A percentile compares a stretch with the other conserved stretches of the same genome.
Evolutionary conservation across 2,888 invertebrate species (phyloP).

Genomic region (Amiota minor): DNA sequence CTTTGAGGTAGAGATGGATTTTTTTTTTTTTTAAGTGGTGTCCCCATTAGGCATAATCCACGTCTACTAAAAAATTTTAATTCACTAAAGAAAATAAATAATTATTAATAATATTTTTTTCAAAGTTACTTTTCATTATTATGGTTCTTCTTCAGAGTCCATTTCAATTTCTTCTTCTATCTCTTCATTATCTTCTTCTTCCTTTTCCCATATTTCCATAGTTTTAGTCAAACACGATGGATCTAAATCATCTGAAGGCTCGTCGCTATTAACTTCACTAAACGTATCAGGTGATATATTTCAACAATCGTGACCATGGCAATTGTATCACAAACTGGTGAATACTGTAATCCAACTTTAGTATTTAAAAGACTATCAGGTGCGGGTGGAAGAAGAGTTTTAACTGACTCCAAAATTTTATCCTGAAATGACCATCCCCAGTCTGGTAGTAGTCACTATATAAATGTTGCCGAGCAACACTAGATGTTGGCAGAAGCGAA

Average conservation of each 20-base stretch:
- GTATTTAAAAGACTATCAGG: not conserved
- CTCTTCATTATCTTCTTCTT: constrained; percentile 1
- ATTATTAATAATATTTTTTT: not conserved
- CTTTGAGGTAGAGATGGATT: no score
- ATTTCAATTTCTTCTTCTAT: not conserved
- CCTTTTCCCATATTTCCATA: not conserved
- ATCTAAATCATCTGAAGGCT: no score
- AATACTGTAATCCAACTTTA: not conserved
- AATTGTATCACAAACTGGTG: not conserved
- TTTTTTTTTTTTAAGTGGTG: not conserved
- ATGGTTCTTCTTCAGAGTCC: no score
- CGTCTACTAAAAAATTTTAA: not conserved
- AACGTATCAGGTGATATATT: no score
- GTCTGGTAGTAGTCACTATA: not conserved
- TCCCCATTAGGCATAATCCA: not conserved
- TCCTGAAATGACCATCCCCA: not conserved
- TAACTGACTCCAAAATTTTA: not conserved
- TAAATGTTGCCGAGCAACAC: not conserved
- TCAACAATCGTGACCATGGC: no score
- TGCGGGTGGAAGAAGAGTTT: not conserved
- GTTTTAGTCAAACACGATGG: not conserved
- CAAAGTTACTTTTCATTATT: no score
- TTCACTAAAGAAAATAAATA: not conserved
- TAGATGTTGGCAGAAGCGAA: no score
- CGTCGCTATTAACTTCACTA: no score